Conservation (phyloP, 1,140 invertebrate genomes). For the Ceratosolen fusciceps region DNA sequence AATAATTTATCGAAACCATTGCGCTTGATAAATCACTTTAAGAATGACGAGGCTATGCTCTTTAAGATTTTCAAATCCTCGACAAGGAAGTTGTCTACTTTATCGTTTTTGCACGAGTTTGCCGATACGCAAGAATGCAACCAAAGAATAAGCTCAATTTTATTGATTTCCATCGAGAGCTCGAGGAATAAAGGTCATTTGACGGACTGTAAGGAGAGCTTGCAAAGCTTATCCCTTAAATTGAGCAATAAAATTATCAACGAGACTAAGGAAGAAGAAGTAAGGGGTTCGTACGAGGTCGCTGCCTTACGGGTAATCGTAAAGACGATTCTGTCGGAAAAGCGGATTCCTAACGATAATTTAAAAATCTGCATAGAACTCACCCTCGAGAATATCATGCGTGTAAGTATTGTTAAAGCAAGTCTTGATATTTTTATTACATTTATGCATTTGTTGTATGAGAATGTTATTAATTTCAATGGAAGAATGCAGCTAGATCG, state of each 20-base stretch:
- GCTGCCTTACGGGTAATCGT: slow-evolving; percentile 32
- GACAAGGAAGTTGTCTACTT: slow-evolving; percentile 1
- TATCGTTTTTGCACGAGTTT: slow-evolving; percentile 25
- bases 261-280: slow-evolving; percentile 19
- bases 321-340: slow-evolving; percentile 32
- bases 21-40: slow-evolving; percentile 39
- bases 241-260: slow-evolving; percentile 40
- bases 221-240: slow-evolving; percentile 38
- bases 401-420: slow-evolving; percentile 27
- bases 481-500: not conserved
- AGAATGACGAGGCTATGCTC: slow-evolving; percentile 21
- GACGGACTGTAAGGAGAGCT: slow-evolving; percentile 4
- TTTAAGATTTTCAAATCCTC: slow-evolving; percentile 44
- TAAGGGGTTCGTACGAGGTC: slow-evolving; percentile 37
- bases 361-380: slow-evolving; percentile 16
- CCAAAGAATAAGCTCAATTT: slow-evolving; percentile 31
- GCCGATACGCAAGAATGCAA: slow-evolving; percentile 18
- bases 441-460: no score
- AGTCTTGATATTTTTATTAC: no score
- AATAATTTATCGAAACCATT: slow-evolving; percentile 14
- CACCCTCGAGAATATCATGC: not conserved
- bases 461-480: not conserved
- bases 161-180: slow-evolving; percentile 41
- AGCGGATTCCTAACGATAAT: slow-evolving; percentile 10
- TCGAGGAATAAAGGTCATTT: slow-evolving; percentile 19